Conservation (phyloP, 2,888 invertebrate genomes). For the Bombyx huttoni region DNA sequence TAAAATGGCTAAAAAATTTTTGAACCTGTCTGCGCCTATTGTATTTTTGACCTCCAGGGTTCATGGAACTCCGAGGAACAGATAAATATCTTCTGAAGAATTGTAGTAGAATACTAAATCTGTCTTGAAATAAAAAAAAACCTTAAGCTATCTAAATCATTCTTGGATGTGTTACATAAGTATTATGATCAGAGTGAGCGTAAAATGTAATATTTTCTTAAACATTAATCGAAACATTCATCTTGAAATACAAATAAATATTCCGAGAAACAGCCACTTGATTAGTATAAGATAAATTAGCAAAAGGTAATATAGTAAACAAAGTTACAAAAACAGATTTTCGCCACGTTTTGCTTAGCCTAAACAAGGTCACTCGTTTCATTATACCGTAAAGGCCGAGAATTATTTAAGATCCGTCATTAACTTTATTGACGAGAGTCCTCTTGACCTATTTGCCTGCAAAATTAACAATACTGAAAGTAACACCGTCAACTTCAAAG, state of each 20-base stretch:
- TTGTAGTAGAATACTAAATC: background rate
- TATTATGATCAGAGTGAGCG: too few species aligned
- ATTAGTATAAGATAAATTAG: too few species aligned
- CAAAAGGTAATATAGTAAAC: too few species aligned
- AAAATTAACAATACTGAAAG: slow-evolving; percentile 5
- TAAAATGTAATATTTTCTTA: too few species aligned
- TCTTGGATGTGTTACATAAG: too few species aligned
- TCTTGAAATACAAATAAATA: too few species aligned
- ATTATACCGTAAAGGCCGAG: background rate
- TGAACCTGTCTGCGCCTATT: slow-evolving; percentile 31
- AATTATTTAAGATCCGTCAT: background rate
- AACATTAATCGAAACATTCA: too few species aligned
- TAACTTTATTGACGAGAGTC: slow-evolving; percentile 4
- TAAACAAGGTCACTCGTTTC: background rate
- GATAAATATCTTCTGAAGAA: background rate
- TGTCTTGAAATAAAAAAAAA: too few species aligned
- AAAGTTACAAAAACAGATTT: too few species aligned
- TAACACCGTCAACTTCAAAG: slow-evolving; percentile 4
- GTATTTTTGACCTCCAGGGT: slow-evolving; percentile 18
- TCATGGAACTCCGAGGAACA: slow-evolving; percentile 7
- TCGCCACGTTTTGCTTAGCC: too few species aligned
- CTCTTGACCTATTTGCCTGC: slow-evolving; percentile 8
- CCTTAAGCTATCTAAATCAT: too few species aligned
- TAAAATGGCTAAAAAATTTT: slow-evolving; percentile 13
- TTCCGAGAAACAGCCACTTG: too few species aligned